Conservation (phyloP, 2,888 invertebrate species). For the Cremastobaeus sp. region DNA sequence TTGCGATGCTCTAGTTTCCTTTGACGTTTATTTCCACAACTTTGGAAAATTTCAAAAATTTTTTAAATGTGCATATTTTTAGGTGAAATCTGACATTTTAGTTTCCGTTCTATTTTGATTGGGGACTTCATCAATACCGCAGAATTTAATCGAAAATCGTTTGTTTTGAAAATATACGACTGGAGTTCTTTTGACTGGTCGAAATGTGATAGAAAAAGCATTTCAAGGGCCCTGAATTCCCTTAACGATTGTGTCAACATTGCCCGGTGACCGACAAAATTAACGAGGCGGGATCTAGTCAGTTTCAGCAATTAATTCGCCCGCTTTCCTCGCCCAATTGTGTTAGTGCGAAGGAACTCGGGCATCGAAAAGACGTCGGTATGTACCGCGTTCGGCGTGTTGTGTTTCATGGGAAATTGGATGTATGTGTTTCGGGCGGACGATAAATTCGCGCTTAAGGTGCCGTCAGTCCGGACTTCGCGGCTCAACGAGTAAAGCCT, state of each 20-base stretch:
- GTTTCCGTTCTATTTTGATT: no score
- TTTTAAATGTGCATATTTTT: no score
- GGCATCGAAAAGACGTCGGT: neutral
- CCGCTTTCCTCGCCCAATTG: constrained; percentile 21
- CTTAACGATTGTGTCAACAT: constrained; percentile 39
- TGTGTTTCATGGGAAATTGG: constrained; percentile 31
- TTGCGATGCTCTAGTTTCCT: neutral
- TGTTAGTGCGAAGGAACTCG: constrained; percentile 8
- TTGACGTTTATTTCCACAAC: neutral
- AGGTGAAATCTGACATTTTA: no score
- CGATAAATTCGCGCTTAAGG: constrained; percentile 29
- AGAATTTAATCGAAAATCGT: no score
- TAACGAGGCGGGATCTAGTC: neutral
- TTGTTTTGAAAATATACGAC: no score
- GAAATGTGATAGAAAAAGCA: constrained; percentile 24
- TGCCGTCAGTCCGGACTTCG: constrained; percentile 52
- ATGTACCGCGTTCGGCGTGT: neutral
- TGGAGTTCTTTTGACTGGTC: no score
- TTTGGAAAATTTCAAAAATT: no score
- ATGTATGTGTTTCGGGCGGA: constrained; percentile 16
- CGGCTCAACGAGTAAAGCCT: constrained; percentile 63
- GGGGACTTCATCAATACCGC: no score
- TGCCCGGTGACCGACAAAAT: constrained; percentile 20
- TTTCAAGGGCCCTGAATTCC: constrained; percentile 13
- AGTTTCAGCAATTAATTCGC: constrained; percentile 30